A percentile compares a stretch with the other conserved stretches of the same genome.
Evolutionary conservation across 2,888 invertebrate species (phyloP).

Genomic region (Phengaris alcon): DNA sequence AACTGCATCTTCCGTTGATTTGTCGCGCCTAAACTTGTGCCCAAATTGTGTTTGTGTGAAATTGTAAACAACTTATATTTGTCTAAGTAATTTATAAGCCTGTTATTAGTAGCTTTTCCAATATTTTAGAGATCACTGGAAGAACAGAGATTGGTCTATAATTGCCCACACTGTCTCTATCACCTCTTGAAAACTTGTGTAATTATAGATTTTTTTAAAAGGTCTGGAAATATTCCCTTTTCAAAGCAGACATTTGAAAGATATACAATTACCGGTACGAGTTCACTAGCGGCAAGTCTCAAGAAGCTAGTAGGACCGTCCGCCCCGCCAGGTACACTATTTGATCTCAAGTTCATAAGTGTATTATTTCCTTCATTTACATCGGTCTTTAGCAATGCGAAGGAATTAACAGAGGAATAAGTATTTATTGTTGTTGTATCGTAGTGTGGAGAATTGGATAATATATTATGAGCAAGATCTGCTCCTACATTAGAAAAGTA

Average conservation of each 20-base stretch:
- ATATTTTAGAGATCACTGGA: neutral
- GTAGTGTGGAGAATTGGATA: neutral
- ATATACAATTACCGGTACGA: neutral
- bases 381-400: neutral
- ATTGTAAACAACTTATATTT: neutral
- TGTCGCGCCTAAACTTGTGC: neutral
- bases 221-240: neutral
- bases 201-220: neutral
- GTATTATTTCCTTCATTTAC: neutral
- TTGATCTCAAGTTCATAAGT: neutral
- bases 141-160: too few species aligned
- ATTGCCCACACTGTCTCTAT: neutral
- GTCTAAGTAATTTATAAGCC: neutral
- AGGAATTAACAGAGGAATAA: neutral
- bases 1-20: slow-evolving; percentile 13
- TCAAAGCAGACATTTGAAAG: neutral
- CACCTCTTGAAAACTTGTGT: slow-evolving; percentile 4
- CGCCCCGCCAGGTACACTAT: slow-evolving; percentile 4
- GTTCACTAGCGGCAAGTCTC: neutral
- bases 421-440: neutral
- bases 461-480: neutral
- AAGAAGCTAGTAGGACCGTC: neutral
- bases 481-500: neutral
- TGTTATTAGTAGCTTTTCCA: neutral
- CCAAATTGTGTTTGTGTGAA: slow-evolving; percentile 18